Evolutionary conservation across 1,140 invertebrate species (phyloP), one percentile per base, ranked within the genome.

Genomic region (Ganaspis sp.): DNA sequence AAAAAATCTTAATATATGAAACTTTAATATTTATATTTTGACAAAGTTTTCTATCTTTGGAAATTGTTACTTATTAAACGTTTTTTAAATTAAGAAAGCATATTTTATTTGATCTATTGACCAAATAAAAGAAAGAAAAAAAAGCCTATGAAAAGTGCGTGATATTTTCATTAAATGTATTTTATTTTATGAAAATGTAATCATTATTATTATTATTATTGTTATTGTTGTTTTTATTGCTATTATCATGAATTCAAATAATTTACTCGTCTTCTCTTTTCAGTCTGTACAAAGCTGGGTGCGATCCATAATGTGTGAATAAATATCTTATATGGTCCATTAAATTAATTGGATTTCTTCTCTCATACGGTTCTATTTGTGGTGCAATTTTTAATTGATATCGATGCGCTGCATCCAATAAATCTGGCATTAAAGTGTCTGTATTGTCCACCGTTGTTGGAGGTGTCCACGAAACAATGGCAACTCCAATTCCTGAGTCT

Each of bases 271-370:
- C 83, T 53, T 90, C 86, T 81, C 89, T 92, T 81, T 87, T 88
- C 9, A 93, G 88, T 69, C 89, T 88, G 81, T 93, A 93, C 37
- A 94, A 89, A 6, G 92, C 92, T 6, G 91, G 91, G 83, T 93
- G 90, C 5, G 86, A 88, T 1, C 87, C 87, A 53, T 88, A 90
- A 15, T 87, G 87, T n/a, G 76, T 83, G 29, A 90, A 86, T 6
- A 91, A 76, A 72, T 90, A 88, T 78, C 85, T 81, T 58, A 92
- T 86, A 79, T 92, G 87, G 19, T 89, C 84, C 19, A 89, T 82
- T 23, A 92, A 83, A 85, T 91, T 92, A 9, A 89, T 90, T 15
- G 90, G 88, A 83, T 91, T 92, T 72, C 92, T 81, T 58, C 88
- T 87, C 34, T 84, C 79, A 75, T 93, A 92, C 34, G 89, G 87